Conservation (phyloP, 2,888 invertebrate species). For the Andricus quercusramuli region DNA sequence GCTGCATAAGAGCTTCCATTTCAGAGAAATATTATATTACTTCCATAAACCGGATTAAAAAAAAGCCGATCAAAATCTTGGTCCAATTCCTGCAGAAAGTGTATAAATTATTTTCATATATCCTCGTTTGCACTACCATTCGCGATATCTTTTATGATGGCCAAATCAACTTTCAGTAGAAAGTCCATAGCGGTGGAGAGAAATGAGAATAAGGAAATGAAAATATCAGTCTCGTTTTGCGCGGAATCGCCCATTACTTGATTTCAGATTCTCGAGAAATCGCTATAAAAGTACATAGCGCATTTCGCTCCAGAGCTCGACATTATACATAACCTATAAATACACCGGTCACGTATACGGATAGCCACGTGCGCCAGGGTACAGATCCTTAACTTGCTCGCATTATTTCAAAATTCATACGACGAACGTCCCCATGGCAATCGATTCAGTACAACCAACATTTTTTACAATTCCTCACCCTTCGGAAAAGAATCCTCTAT, state of each 20-base stretch:
- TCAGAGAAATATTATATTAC: constrained; percentile 6
- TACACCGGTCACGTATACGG: constrained; percentile 55
- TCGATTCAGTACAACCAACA: constrained; percentile 43
- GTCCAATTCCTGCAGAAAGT: constrained; percentile 38
- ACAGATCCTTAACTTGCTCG: constrained; percentile 61
- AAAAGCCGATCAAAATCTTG: constrained; percentile 36
- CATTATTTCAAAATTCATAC: constrained; percentile 70
- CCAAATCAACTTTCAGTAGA: constrained; percentile 41
- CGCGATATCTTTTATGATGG: constrained; percentile 28
- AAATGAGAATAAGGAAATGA: constrained; percentile 41
- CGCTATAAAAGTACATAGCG: constrained; percentile 39
- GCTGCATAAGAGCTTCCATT: not conserved
- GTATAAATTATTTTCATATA: constrained; percentile 37
- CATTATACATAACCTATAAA: constrained; percentile 41
- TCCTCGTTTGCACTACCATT: constrained; percentile 33
- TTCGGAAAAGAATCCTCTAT: constrained; percentile 19
- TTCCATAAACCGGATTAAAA: constrained; percentile 30
- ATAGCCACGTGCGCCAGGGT: constrained; percentile 55
- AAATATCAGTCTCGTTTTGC: constrained; percentile 42
- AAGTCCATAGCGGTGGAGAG: constrained; percentile 29
- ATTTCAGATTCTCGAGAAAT: constrained; percentile 43
- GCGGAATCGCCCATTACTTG: constrained; percentile 44
- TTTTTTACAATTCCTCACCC: constrained; percentile 6
- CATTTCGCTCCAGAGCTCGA: constrained; percentile 33
- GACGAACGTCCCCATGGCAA: constrained; percentile 55